A percentile compares a stretch with the other conserved stretches of the same genome.
Conservation (phyloP, 2,797 vertebrate genomes). For the Pseudochirops corinnae region DNA sequence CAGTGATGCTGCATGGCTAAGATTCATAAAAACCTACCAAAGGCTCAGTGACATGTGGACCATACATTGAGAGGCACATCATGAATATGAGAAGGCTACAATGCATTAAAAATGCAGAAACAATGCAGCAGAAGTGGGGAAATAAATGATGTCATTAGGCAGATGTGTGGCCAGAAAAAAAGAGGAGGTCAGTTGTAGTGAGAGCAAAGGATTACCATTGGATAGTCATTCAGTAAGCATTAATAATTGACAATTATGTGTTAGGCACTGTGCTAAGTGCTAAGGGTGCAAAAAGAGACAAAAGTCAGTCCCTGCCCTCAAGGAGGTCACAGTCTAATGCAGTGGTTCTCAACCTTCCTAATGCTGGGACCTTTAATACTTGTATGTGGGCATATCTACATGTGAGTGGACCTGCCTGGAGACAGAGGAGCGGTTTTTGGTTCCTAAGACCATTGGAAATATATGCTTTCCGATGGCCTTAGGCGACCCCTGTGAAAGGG, state of each 20-base stretch:
- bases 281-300: neutral
- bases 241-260: neutral
- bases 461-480: too few relatives aligned
- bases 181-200: neutral
- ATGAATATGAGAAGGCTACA: neutral
- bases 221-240: neutral
- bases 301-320: neutral
- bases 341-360: too few relatives aligned
- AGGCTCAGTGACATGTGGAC: neutral
- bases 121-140: neutral
- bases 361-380: too few relatives aligned
- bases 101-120: neutral
- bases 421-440: too few relatives aligned
- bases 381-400: too few relatives aligned
- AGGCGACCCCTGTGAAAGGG: too few relatives aligned
- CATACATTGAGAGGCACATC: neutral
- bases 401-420: too few relatives aligned
- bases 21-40: neutral
- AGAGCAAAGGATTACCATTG: neutral
- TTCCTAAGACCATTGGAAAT: too few relatives aligned
- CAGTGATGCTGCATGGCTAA: neutral
- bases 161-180: neutral
- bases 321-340: neutral
- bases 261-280: neutral
- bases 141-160: neutral